Evolutionary conservation across 2,797 vertebrate genomes (phyloP), one percentile per base, ranked within the genome.

Genomic region (Gouania willdenowi): DNA sequence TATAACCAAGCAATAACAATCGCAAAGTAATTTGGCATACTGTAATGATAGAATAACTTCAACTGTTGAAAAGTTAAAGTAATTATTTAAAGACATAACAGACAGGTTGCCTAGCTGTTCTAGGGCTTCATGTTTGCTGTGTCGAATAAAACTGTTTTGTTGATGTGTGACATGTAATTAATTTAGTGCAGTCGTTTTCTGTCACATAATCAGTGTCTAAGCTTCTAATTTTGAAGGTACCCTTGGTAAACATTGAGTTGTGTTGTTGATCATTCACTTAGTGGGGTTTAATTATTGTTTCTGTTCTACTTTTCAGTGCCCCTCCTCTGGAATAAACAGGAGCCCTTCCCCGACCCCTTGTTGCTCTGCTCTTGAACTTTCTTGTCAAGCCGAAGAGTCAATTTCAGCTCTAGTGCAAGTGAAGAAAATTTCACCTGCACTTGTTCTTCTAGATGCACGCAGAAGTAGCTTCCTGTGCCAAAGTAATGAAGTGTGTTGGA

Each of bases 401-500:
- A 39, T 41, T n/a, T 8, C 33, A 17, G 41, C 41, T 33, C 20
- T 15, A 6, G 29, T 26, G 32, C 28, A 43, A 32, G 39, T 26
- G 30, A 61, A 43, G 21, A 33, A 15, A 62, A 37, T 33, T 23
- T 33, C 30, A 21, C 5, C 40, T 18, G 27, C 13, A 8, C 46
- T 8, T 23, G 33, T 43, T 9, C 32, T 46, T 18, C 8, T 3
- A 15, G 27, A 29, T 42, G 38, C 32, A 11, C 14, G 36, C 59
- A 46, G 60, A 41, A 52, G 58, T 58, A 53, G 16, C 67, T 31
- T 31, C 33, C 17, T 34, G 54, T 65, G 62, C 61, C 74, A 77
- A 70, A 61, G 73, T 63, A 41, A 87, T 85, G 82, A 79, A 62
- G 60, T 21, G 59, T 72, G 70, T 71, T 5, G 56, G 64, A 61